Evolutionary conservation across 2,113 vertebrate genomes (phyloP).

Genomic region (Manacus vitellinus): DNA sequence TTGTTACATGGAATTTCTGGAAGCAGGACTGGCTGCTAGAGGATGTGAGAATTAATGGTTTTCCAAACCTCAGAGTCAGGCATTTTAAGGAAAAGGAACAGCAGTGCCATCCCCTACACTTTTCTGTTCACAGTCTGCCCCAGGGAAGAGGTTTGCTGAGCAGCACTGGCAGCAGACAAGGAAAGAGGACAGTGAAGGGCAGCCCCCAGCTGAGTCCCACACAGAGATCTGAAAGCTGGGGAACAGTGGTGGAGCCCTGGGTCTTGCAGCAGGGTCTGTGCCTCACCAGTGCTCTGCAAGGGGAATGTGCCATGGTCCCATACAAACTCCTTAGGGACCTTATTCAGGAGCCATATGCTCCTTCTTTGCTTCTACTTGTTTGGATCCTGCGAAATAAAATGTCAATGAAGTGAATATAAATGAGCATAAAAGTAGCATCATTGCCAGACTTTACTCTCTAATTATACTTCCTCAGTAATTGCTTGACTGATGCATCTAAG

Average conservation of each 20-base stretch:
- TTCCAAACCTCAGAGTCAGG: not conserved
- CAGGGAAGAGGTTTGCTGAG: not conserved
- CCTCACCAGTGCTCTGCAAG: not conserved
- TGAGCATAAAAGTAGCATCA: slow-evolving; percentile 7
- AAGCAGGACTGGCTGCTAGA: not conserved
- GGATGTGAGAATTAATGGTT: not conserved
- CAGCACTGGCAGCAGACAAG: not conserved
- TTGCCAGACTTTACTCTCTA: not conserved
- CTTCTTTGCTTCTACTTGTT: not conserved
- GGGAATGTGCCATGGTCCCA: accelerated
- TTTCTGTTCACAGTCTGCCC: not conserved
- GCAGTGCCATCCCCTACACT: not conserved
- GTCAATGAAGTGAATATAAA: slow-evolving; percentile 31
- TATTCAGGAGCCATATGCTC: not conserved
- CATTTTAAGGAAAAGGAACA: not conserved
- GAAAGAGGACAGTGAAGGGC: not conserved
- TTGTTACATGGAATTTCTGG: not conserved
- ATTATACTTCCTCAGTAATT: slow-evolving; percentile 31
- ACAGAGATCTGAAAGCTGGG: not conserved
- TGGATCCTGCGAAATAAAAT: not conserved
- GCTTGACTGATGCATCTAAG: not conserved
- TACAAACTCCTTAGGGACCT: not conserved
- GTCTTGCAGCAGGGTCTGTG: not conserved
- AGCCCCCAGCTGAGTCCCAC: not conserved
- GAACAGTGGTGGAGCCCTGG: not conserved